These are phyloP conservation scores for Thermophis baileyi DNA, from an alignment of 2,113 vertebrate species.

Conservation along the genomic window DNA sequence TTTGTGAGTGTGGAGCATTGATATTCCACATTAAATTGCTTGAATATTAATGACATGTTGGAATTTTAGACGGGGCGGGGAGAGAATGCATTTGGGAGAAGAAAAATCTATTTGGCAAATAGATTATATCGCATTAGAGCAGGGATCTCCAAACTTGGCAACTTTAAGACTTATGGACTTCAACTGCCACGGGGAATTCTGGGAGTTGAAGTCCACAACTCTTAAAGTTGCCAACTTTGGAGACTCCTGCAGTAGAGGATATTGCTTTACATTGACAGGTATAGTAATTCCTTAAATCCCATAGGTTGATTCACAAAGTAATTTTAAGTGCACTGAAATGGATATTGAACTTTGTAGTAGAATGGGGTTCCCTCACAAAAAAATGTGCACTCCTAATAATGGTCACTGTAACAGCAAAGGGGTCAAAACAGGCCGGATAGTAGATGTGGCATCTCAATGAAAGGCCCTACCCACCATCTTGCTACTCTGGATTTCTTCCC, in stretches of 20 bases:
- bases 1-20: background rate
- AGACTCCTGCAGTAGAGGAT: background rate
- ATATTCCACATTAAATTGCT: background rate
- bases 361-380: background rate
- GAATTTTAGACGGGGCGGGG: background rate
- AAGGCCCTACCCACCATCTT: background rate
- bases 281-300: accelerated
- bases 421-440: background rate
- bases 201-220: background rate
- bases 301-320: background rate
- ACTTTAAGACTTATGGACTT: background rate
- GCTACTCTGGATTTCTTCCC: background rate
- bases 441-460: background rate
- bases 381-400: background rate
- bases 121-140: accelerated
- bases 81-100: background rate
- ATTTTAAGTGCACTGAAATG: background rate
- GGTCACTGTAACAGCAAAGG: background rate
- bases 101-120: background rate
- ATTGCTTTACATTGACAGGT: accelerated
- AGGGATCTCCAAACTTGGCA: background rate
- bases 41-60: accelerated
- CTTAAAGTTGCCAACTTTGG: background rate
- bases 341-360: background rate
- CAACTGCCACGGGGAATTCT: background rate